Percentiles rank a stretch among this genome's conserved stretches.
phyloP scores from a whole-genome alignment of 2,888 invertebrate species.

The Acleris emargana region DNA sequence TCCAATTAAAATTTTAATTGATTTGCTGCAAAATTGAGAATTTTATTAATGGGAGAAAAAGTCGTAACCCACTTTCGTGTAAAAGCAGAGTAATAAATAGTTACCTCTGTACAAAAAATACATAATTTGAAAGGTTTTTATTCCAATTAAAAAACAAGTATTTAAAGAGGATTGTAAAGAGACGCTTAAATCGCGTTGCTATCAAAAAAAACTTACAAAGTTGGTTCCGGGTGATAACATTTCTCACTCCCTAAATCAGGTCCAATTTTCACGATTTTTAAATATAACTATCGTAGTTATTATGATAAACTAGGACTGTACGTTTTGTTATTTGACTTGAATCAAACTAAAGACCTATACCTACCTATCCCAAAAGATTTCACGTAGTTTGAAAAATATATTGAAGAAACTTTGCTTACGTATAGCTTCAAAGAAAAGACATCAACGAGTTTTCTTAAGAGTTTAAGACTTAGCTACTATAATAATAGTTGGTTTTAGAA shows the following conservation, averaged over 20 bases:
- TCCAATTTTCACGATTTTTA: no score
- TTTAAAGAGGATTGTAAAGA: no score
- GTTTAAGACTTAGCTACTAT: not conserved
- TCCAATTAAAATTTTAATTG: slow-evolving; percentile 19
- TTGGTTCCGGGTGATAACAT: no score
- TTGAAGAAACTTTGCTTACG: not conserved
- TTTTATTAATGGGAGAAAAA: slow-evolving; percentile 7
- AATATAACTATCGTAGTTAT: no score
- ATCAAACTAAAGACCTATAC: no score
- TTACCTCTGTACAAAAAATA: not conserved
- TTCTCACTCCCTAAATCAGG: no score
- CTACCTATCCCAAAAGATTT: no score
- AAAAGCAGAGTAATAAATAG: slow-evolving; percentile 1
- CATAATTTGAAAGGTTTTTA: not conserved
- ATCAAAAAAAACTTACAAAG: no score
- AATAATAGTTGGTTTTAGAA: no score
- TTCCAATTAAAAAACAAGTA: slow-evolving; percentile 8
- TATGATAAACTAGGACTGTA: no score
- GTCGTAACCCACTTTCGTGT: slow-evolving; percentile 11
- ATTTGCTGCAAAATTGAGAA: slow-evolving; percentile 1
- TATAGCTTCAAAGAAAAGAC: slow-evolving; percentile 29
- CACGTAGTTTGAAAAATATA: not conserved
- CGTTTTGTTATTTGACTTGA: no score
- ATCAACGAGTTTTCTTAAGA: slow-evolving; percentile 31
- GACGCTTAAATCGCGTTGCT: no score